Base-by-base conservation (phyloP, 1,140 invertebrate genomes). In the Papilio aristodemus region DNA sequence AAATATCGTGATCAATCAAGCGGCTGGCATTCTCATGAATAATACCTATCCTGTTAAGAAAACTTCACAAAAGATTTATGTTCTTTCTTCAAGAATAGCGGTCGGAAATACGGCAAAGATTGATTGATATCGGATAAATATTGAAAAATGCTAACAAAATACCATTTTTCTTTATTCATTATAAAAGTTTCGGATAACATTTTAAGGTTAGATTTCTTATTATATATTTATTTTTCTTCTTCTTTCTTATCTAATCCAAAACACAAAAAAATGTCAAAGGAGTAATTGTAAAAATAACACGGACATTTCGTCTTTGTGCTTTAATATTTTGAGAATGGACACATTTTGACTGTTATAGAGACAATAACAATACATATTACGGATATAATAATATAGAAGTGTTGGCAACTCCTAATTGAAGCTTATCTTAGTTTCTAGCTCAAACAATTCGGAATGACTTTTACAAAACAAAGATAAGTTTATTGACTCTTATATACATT, bases 1-100 rank as follows among this genome's bases (percentile, higher is more conserved):
- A 82, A 87, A 81, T 77, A 82, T 70, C 71, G 77, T 79, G 77
- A 89, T 89, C 87, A 85, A 87, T 89, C 87, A 89, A 79, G 71
- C 71, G 71, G 77, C 76, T 87, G 83, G 83, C 83, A 85, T 73
- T 71, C 81, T 86, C 84, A 87, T 89, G 87, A 89, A 89, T 89
- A 87, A 86, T 86, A 85, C 85, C 82, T 84, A 88, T 87, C 79
- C 79, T 80, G 76, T 83, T 80, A 74, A 84, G 80, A 81, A 86
- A 88, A 89, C 76, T 88, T 81, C 81, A 88, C 86, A 88, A 90
- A 90, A 88, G 86, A 88, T 88, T 88, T 88, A 86, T 89, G 86
- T 87, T 81, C 85, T 83, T 79, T 76, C 74, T 62, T 69, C 68
- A 70, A 76, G 74, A 77, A 60, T 68, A 76, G 70, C 78, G 80